Evolutionary conservation across 2,888 invertebrate species (phyloP).

Genomic region (Pyrrhosoma nymphula): DNA sequence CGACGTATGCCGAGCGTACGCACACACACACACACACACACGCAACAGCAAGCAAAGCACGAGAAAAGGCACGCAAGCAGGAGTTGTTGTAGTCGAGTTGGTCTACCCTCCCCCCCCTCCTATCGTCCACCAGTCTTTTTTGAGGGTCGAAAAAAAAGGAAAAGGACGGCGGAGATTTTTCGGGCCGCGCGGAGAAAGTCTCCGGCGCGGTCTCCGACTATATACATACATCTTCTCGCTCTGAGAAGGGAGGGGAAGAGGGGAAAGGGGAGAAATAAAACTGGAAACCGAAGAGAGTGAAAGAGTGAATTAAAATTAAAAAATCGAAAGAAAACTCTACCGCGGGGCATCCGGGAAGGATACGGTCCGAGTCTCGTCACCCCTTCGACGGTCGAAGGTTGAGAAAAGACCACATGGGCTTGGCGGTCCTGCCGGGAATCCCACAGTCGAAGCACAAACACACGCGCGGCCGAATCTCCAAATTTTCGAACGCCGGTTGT

Average conservation of each 20-base stretch:
- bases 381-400: neutral
- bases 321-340: conserved; percentile 23
- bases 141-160: conserved; percentile 21
- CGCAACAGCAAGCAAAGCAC: neutral
- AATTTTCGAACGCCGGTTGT: no score
- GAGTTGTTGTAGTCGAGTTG: neutral
- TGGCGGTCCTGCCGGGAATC: neutral
- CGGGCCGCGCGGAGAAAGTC: conserved; percentile 52
- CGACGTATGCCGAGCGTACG: neutral
- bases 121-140: conserved; percentile 3
- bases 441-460: neutral
- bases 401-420: neutral
- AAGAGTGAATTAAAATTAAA: neutral
- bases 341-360: conserved; percentile 53
- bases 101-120: neutral
- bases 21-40: neutral
- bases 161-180: conserved; percentile 14
- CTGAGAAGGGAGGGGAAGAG: neutral
- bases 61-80: neutral
- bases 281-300: conserved; percentile 3
- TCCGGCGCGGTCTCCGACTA: neutral
- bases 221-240: neutral
- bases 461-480: no score
- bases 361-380: neutral
- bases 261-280: neutral